Conservation (phyloP, 2,888 invertebrate genomes). For the Trissoscelio sp. region DNA sequence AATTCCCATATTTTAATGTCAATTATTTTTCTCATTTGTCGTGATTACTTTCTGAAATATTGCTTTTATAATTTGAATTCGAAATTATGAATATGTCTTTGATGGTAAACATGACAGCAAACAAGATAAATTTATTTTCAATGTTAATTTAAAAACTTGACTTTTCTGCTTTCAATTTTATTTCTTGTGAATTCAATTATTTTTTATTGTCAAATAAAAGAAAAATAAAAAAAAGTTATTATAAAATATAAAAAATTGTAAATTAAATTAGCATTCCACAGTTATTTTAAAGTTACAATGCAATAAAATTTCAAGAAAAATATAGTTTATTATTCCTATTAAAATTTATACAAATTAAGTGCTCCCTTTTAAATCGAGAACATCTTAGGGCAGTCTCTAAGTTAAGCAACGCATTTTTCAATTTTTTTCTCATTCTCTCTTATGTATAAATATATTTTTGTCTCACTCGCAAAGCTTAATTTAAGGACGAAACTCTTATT, state of each 20-base stretch:
- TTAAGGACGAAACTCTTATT: slow-evolving; percentile 5
- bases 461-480: no score
- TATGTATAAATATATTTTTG: no score
- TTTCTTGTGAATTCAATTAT: background rate
- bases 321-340: background rate
- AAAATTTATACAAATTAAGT: background rate
- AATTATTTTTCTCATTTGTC: slow-evolving; percentile 41
- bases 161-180: background rate
- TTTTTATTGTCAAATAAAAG: background rate
- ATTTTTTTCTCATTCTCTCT: no score
- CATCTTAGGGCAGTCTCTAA: no score
- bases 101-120: background rate
- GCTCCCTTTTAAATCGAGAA: background rate
- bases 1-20: slow-evolving; percentile 26
- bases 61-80: slow-evolving; percentile 8
- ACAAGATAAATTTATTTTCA: slow-evolving; percentile 15
- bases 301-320: background rate
- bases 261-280: background rate
- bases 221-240: no score
- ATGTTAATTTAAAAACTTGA: background rate
- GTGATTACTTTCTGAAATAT: slow-evolving; percentile 17
- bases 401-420: no score
- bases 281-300: background rate
- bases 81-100: background rate
- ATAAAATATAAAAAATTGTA: no score